Conservation (phyloP, 2,797 vertebrate genomes). For the Brachyrhaphis roseni region DNA sequence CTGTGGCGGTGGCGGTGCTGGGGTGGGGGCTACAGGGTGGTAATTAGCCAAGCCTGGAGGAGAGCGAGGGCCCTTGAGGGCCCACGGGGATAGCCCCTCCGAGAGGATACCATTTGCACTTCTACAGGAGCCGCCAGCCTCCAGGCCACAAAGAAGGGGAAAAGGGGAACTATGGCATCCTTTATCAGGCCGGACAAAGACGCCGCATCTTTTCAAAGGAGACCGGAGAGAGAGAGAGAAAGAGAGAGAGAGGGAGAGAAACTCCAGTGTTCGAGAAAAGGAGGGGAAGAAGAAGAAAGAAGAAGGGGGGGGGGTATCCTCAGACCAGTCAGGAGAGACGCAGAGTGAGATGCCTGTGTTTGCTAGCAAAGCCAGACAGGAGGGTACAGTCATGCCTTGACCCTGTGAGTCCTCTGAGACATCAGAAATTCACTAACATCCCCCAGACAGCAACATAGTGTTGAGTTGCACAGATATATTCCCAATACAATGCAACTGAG, state of each 20-base stretch:
- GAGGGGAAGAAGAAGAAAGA: conserved; percentile 63
- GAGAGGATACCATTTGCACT: conserved; percentile 85
- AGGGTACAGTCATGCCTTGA: conserved; percentile 72
- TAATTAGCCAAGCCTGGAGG: conserved; percentile 85
- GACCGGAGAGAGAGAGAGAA: conserved; percentile 76
- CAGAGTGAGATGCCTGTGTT: conserved; percentile 77
- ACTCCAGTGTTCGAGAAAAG: conserved; percentile 74
- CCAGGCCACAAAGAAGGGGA: conserved; percentile 80
- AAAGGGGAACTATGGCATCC: conserved; percentile 81
- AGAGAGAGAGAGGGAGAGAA: conserved; percentile 67
- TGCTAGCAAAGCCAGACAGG: conserved; percentile 77
- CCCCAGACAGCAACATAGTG: conserved; percentile 8
- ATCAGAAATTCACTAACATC: conserved; percentile 67
- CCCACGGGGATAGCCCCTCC: conserved; percentile 78
- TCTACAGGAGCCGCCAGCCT: conserved; percentile 83
- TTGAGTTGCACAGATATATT: conserved; percentile 40
- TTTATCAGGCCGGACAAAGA: conserved; percentile 84
- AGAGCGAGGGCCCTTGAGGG: conserved; percentile 73
- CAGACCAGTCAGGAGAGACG: conserved; percentile 76
- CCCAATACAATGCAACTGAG: conserved; percentile 27
- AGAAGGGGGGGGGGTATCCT: conserved; percentile 62
- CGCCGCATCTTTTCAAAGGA: conserved; percentile 84
- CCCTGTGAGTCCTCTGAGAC: conserved; percentile 69
- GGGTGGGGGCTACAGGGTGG: conserved; percentile 28
- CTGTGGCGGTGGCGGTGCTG: conserved; percentile 21